These are phyloP conservation scores for Mesochorus sp. DNA, from an alignment of 2,888 invertebrate species.

Conservation along the genomic window DNA sequence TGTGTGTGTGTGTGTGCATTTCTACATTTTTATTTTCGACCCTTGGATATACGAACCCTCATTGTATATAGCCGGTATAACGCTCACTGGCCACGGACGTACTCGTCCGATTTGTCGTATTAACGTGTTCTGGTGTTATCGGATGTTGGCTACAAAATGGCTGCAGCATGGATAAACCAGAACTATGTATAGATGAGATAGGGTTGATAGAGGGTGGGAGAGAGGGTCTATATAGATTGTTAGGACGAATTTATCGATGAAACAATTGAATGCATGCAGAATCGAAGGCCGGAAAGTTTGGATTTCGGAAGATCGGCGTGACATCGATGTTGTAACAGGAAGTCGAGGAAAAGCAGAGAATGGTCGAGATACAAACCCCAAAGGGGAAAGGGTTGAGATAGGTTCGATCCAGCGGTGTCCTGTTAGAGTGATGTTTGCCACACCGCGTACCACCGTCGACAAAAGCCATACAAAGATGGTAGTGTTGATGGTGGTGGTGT, in stretches of 20 bases:
- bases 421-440: conserved; percentile 52
- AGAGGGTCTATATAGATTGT: conserved; percentile 3
- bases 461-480: conserved; percentile 26
- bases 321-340: conserved; percentile 29
- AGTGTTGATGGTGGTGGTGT: neutral
- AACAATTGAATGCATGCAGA: conserved; percentile 60
- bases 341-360: conserved; percentile 18
- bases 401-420: conserved; percentile 42
- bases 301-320: conserved; percentile 55
- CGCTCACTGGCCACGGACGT: conserved; percentile 17
- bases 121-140: conserved; percentile 54
- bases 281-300: conserved; percentile 39
- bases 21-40: conserved; percentile 8
- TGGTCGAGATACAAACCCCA: neutral
- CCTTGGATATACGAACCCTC: neutral
- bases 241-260: conserved; percentile 63
- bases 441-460: conserved; percentile 34
- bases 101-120: conserved; percentile 51
- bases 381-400: conserved; percentile 1
- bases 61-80: neutral
- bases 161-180: neutral
- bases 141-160: conserved; percentile 53
- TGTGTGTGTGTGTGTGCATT: too few relatives aligned
- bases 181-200: conserved; percentile 15
- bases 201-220: neutral